A percentile compares a stretch with the other conserved stretches of the same genome.
phyloP scores from a whole-genome alignment of 2,113 vertebrate species.

The Burhinus bistriatus region DNA sequence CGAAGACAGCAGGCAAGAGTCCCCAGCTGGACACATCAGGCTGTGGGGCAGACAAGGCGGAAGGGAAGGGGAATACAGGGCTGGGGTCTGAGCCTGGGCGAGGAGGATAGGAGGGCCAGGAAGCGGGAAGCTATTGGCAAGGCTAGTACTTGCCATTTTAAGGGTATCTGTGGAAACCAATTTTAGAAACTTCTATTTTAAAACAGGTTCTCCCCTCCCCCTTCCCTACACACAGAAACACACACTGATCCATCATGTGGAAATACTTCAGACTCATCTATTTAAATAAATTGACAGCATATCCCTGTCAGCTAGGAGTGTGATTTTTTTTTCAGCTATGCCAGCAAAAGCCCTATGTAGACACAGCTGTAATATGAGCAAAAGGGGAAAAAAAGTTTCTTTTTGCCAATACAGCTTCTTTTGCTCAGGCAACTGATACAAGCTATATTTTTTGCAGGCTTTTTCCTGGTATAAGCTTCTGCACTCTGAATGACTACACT shows the following conservation, averaged over 20 bases:
- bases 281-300: slow-evolving; percentile 34
- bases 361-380: neutral
- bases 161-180: slow-evolving; percentile 15
- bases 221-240: neutral
- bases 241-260: slow-evolving; percentile 26
- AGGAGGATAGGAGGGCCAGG: neutral
- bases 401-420: slow-evolving; percentile 47
- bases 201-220: neutral
- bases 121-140: neutral
- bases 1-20: neutral
- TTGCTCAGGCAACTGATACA: neutral
- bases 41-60: neutral
- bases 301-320: slow-evolving; percentile 24
- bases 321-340: slow-evolving; percentile 37
- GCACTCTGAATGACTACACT: neutral
- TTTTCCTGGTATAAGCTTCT: neutral
- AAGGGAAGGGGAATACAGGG: neutral
- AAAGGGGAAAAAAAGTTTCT: neutral
- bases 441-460: neutral
- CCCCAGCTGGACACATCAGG: neutral
- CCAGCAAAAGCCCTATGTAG: slow-evolving; percentile 44
- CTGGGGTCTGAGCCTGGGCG: neutral
- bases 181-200: slow-evolving; percentile 53
- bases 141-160: neutral
- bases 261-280: slow-evolving; percentile 31